Percentiles rank a stretch among this genome's conserved stretches.
phyloP scores from a whole-genome alignment of 2,113 vertebrate species.

The Tretioscincus oriximinensis region DNA sequence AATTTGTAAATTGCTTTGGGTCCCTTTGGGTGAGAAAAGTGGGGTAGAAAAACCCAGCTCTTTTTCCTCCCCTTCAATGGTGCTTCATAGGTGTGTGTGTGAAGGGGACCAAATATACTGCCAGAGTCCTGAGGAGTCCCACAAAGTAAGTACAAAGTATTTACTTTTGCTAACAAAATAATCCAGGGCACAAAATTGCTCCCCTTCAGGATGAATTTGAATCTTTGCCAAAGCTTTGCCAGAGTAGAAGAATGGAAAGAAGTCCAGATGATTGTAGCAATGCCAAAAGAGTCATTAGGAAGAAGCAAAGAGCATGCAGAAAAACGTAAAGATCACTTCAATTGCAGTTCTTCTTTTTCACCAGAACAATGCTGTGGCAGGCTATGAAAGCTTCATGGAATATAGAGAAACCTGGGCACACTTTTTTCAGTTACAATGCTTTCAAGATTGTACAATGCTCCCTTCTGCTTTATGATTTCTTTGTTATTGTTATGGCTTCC shows the following conservation, averaged over 20 bases:
- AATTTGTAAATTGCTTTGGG: too few relatives aligned
- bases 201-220: background rate
- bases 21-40: too few relatives aligned
- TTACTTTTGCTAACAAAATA: background rate
- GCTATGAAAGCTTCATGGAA: background rate
- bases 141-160: background rate
- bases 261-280: background rate
- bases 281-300: background rate
- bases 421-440: background rate
- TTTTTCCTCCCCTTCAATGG: too few relatives aligned
- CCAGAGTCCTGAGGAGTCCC: background rate
- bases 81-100: too few relatives aligned
- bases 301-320: background rate
- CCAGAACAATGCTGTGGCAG: conserved; percentile 11
- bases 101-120: too few relatives aligned
- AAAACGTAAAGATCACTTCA: background rate
- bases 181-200: background rate
- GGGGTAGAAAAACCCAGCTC: too few relatives aligned
- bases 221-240: too few relatives aligned
- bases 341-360: background rate
- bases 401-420: background rate
- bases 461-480: background rate
- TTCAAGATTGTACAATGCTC: background rate
- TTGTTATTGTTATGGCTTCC: background rate
- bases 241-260: background rate